A percentile compares a stretch with the other conserved stretches of the same genome.
Conservation (phyloP, 2,888 invertebrate species). For the Aporophyla nigra region DNA sequence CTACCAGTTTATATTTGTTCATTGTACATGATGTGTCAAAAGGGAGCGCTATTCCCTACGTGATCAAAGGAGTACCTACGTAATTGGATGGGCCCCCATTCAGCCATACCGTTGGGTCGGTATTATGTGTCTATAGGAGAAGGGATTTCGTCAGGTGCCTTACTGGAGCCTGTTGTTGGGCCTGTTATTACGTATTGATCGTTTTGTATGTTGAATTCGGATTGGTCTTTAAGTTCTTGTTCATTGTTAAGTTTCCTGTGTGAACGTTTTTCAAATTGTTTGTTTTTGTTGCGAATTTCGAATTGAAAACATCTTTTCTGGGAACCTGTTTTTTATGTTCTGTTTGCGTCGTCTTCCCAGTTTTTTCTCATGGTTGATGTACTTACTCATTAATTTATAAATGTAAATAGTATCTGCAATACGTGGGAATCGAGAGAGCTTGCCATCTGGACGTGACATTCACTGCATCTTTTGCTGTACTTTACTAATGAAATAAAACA, state of each 20-base stretch:
- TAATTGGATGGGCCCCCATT: constrained; percentile 61
- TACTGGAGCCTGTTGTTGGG: constrained; percentile 20
- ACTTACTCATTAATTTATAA: background rate
- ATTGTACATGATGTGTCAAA: constrained; percentile 58
- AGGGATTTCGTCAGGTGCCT: constrained; percentile 57
- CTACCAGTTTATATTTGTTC: constrained; percentile 42
- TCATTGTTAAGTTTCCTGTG: constrained; percentile 24
- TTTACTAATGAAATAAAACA: constrained; percentile 26
- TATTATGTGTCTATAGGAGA: constrained; percentile 54
- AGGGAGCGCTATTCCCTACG: constrained; percentile 52
- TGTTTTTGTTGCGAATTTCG: background rate
- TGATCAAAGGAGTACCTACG: constrained; percentile 70
- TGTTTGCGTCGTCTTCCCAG: background rate
- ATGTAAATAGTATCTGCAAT: background rate
- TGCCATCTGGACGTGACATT: constrained; percentile 8
- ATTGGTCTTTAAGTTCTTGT: constrained; percentile 22
- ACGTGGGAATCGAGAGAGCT: constrained; percentile 8
- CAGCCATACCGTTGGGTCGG: constrained; percentile 41
- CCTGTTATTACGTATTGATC: constrained; percentile 39
- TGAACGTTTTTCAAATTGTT: background rate
- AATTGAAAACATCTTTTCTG: background rate
- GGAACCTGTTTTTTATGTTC: background rate
- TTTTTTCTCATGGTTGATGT: constrained; percentile 5
- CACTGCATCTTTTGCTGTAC: background rate
- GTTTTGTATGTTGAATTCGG: constrained; percentile 38